Percentiles rank a stretch among this genome's conserved stretches.
Conservation (phyloP, 2,888 invertebrate genomes). For the Hemaris fuciformis region DNA sequence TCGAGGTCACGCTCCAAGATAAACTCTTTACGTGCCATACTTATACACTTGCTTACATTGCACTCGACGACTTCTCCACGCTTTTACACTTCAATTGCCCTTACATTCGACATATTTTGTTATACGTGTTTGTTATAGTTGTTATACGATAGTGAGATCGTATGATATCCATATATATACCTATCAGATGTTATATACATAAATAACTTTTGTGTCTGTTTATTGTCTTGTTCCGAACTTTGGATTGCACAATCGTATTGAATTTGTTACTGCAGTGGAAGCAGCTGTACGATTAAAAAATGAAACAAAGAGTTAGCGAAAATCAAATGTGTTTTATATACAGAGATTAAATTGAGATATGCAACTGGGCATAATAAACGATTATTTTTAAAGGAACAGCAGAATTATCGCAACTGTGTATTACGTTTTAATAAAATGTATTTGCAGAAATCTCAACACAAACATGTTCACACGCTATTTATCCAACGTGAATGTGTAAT, state of each 20-base stretch:
- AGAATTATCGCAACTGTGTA: too few relatives aligned
- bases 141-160: background rate
- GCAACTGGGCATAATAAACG: too few relatives aligned
- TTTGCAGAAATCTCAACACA: background rate
- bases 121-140: background rate
- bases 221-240: background rate
- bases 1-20: constrained; percentile 68
- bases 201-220: too few relatives aligned
- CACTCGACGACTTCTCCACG: constrained; percentile 37
- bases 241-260: background rate
- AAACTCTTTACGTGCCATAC: constrained; percentile 60
- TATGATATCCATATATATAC: background rate
- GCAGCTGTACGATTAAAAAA: too few relatives aligned
- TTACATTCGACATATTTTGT: constrained; percentile 23
- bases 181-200: too few relatives aligned
- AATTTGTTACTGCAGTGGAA: too few relatives aligned
- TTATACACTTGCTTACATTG: constrained; percentile 55
- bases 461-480: background rate
- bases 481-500: constrained; percentile 9
- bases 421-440: background rate
- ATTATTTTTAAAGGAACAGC: background rate
- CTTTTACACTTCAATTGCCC: constrained; percentile 4
- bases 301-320: too few relatives aligned
- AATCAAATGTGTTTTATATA: too few relatives aligned
- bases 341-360: too few relatives aligned